Conservation (phyloP, 2,888 invertebrate genomes). For the Parthenolecanium corni region DNA sequence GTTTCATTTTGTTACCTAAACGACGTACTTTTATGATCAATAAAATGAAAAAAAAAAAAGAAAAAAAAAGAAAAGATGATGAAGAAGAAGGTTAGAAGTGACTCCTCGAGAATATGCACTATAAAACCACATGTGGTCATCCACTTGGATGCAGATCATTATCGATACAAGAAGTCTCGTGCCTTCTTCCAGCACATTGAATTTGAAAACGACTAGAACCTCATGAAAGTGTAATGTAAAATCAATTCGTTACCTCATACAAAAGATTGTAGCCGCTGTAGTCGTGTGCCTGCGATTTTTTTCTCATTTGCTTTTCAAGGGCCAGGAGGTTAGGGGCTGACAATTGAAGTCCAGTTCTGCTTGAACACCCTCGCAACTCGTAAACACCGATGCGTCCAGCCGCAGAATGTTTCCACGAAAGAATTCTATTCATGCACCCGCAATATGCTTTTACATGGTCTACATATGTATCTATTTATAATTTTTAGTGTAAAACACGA, state of each 20-base stretch:
- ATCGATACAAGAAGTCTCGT: conserved; percentile 24
- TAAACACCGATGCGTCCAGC: too few relatives aligned
- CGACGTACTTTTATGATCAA: too few relatives aligned
- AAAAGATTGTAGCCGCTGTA: conserved; percentile 11
- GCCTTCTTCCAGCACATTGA: conserved; percentile 20
- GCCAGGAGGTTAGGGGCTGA: too few relatives aligned
- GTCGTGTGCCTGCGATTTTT: conserved; percentile 20
- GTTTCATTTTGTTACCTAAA: too few relatives aligned
- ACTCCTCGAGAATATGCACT: conserved; percentile 19
- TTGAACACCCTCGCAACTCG: too few relatives aligned
- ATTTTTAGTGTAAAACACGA: too few relatives aligned
- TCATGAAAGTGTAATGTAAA: conserved; percentile 20
- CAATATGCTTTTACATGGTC: too few relatives aligned
- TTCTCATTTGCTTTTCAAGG: background rate
- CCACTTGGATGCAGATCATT: conserved; percentile 21
- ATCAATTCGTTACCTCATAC: conserved; percentile 5
- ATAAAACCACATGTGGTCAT: conserved; percentile 27
- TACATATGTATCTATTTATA: too few relatives aligned
- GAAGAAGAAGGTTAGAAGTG: conserved; percentile 14
- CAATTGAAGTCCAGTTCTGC: too few relatives aligned
- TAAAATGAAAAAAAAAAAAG: too few relatives aligned
- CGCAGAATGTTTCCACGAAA: too few relatives aligned
- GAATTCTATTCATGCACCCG: too few relatives aligned
- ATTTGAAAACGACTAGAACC: conserved; percentile 9
- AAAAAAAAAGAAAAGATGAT: background rate